These are phyloP conservation scores for Megalurothrips usitatus DNA, from an alignment of 2,888 invertebrate species.

Conservation along the genomic window DNA sequence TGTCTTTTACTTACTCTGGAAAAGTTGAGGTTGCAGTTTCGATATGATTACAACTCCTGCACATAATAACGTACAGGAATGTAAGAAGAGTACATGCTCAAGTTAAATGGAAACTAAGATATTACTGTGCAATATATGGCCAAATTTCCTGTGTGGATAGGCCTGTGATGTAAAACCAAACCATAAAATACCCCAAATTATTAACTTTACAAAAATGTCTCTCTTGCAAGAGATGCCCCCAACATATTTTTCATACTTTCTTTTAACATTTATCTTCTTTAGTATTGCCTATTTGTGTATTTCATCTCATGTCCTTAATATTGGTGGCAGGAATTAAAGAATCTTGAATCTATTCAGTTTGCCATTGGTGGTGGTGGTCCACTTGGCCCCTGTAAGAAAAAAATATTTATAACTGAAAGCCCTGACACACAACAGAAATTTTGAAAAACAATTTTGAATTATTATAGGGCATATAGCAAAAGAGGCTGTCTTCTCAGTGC, in stretches of 20 bases:
- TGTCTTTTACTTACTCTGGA: too few species aligned
- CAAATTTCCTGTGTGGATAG: background rate
- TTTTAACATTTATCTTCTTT: background rate
- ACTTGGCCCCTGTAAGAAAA: background rate
- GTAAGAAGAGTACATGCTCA: background rate
- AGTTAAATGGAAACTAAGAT: background rate
- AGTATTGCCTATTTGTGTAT: background rate
- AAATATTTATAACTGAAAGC: background rate
- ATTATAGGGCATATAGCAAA: background rate
- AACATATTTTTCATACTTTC: background rate
- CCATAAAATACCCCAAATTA: background rate
- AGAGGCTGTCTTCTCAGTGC: background rate
- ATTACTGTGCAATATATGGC: background rate
- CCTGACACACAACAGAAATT: background rate
- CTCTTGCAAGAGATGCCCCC: background rate
- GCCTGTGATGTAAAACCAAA: conserved; percentile 9
- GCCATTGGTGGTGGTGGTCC: conserved; percentile 13
- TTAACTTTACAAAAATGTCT: background rate
- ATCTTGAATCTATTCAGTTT: background rate
- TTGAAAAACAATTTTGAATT: background rate
- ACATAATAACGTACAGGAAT: too few species aligned
- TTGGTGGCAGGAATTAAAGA: background rate
- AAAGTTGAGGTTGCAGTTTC: too few species aligned
- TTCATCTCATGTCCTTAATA: background rate
- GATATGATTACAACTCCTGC: too few species aligned